Evolutionary conservation across 2,113 vertebrate species (phyloP), one percentile per base, ranked within the genome.

Genomic region (Suncus etruscus): DNA sequence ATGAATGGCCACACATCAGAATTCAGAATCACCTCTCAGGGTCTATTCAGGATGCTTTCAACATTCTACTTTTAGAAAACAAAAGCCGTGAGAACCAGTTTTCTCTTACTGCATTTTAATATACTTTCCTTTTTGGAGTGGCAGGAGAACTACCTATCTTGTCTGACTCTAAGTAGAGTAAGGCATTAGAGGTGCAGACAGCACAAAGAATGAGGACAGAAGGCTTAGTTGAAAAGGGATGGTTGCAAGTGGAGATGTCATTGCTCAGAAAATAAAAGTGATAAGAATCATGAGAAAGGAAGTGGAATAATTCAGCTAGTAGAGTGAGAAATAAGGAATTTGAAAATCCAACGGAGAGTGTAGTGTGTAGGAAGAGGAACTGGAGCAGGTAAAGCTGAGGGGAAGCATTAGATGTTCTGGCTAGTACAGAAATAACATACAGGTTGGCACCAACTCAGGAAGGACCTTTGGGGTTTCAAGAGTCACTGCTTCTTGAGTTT

Each of bases 401-500:
- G 29, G 18, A 15, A 47, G 16, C 3, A 1, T 25, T 12, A 50
- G 22, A 4, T 18, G 8, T 39, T 82, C 47, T 65, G 25, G 16
- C 45, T 63, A 50, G 61, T 0, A 2, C 47, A 50, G 54, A 72
- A 80, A n/a, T 58, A 4, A 48, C 32, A 54, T 84, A 15, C 65
- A 50, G 5, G 1, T 8, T 45, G 5, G n/a, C 12, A 32, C 14
- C 39, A 27, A 68, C 16, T 83, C 11, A 51, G 4, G 29, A 73
- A 48, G 27, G 15, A 3, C 27, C 12, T 68, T 61, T 8, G 75
- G 20, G 14, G 11, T 48, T 39, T 76, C 69, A 24, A 45, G 65
- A 81, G 12, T 78, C 66, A 39, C 86, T 75, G 75, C 75, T 82
- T 88, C 54, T 54, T 87, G 81, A 85, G 61, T 91, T 89, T 81